Conservation (phyloP, 2,113 vertebrate genomes). For the Cyanistes caeruleus region DNA sequence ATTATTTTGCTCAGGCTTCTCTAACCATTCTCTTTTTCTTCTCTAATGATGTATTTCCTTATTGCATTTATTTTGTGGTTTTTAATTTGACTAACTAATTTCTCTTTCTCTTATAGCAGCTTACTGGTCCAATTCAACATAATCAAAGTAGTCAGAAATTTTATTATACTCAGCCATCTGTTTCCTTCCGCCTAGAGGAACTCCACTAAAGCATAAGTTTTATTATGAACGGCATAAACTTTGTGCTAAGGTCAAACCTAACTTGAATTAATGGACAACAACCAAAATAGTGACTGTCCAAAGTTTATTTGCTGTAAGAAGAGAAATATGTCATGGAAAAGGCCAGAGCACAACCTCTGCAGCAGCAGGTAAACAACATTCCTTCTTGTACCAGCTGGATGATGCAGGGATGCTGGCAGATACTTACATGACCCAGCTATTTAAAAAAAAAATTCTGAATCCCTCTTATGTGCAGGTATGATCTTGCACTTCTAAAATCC, state of each 20-base stretch:
- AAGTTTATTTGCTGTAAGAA: background rate
- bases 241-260: background rate
- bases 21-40: background rate
- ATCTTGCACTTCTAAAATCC: background rate
- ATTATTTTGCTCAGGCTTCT: background rate
- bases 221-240: background rate
- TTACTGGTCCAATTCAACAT: background rate
- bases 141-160: background rate
- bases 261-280: background rate
- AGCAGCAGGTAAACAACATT: background rate
- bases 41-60: background rate
- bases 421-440: background rate
- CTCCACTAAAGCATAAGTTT: background rate
- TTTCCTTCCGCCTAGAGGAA: background rate
- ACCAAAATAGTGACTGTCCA: background rate
- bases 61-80: background rate
- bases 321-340: background rate
- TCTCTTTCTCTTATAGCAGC: background rate
- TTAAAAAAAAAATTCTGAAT: slow-evolving; percentile 1
- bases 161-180: background rate
- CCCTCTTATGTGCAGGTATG: background rate
- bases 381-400: background rate
- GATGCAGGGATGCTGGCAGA: slow-evolving; percentile 6
- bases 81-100: background rate
- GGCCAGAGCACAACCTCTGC: background rate